Percentiles rank a stretch among this genome's conserved stretches.
Conservation (phyloP, 2,797 vertebrate genomes). For the Typhlichthys subterraneus region DNA sequence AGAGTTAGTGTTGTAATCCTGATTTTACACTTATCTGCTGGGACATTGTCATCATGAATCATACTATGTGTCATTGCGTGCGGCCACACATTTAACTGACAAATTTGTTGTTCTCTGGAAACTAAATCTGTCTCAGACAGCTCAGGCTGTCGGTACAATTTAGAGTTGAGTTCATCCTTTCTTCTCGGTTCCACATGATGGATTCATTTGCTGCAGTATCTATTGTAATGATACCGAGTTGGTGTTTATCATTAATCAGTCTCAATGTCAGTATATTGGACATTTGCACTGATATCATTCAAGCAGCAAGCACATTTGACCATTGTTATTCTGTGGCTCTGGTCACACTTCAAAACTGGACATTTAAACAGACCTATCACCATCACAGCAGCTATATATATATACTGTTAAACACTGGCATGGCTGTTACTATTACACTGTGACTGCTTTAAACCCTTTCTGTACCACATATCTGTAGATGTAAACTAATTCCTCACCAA, state of each 20-base stretch:
- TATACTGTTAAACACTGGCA: slow-evolving; percentile 45
- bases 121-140: too few relatives aligned
- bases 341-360: slow-evolving; percentile 64
- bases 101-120: slow-evolving; percentile 1
- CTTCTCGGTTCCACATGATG: slow-evolving; percentile 13
- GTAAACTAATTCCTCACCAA: slow-evolving; percentile 27
- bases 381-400: slow-evolving; percentile 42
- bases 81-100: too few relatives aligned
- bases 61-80: too few relatives aligned
- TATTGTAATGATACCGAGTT: slow-evolving; percentile 24
- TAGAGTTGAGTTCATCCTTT: slow-evolving; percentile 26
- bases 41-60: too few relatives aligned
- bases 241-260: slow-evolving; percentile 18
- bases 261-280: slow-evolving; percentile 31
- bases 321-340: slow-evolving; percentile 37
- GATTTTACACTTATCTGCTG: too few relatives aligned
- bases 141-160: neutral
- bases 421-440: slow-evolving; percentile 45
- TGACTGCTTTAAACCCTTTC: slow-evolving; percentile 62
- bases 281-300: slow-evolving; percentile 35
- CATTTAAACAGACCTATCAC: slow-evolving; percentile 48
- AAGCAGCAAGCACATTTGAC: slow-evolving; percentile 23
- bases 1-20: too few relatives aligned
- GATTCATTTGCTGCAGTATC: slow-evolving; percentile 7
- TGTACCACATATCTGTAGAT: slow-evolving; percentile 37